Conservation (phyloP, 2,888 invertebrate species). For the Digitonthophagus gazella region DNA sequence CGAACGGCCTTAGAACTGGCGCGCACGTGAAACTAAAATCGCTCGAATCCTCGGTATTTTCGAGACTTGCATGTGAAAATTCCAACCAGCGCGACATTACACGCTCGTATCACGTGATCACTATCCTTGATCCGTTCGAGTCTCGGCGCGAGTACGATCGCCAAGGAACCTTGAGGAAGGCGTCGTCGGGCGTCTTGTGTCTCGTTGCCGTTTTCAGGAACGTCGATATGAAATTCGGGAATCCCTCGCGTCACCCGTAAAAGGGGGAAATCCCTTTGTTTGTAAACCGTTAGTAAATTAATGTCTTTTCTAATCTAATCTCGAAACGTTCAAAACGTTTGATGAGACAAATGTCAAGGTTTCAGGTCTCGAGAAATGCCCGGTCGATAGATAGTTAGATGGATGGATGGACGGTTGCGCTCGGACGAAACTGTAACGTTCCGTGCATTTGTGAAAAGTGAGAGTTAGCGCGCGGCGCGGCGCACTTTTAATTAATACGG, state of each 20-base stretch:
- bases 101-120: background rate
- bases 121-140: background rate
- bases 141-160: background rate
- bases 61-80: background rate
- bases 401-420: background rate
- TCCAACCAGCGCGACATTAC: background rate
- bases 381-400: too few relatives aligned
- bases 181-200: background rate
- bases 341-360: too few relatives aligned
- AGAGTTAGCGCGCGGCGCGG: conserved; percentile 4
- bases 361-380: too few relatives aligned
- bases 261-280: too few relatives aligned
- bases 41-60: background rate
- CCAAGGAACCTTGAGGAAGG: background rate
- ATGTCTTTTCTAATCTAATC: too few relatives aligned
- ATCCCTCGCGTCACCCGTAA: too few relatives aligned
- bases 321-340: too few relatives aligned
- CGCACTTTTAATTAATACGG: conserved; percentile 11
- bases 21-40: too few relatives aligned
- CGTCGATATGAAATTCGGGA: too few relatives aligned
- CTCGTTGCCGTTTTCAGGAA: too few relatives aligned
- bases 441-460: conserved; percentile 2
- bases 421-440: background rate
- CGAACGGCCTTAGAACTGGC: too few relatives aligned
- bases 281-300: too few relatives aligned